These are phyloP conservation scores for cat (Felis catus) DNA, from an alignment of 2,113 vertebrate species.

Conservation along the genomic window DNA sequence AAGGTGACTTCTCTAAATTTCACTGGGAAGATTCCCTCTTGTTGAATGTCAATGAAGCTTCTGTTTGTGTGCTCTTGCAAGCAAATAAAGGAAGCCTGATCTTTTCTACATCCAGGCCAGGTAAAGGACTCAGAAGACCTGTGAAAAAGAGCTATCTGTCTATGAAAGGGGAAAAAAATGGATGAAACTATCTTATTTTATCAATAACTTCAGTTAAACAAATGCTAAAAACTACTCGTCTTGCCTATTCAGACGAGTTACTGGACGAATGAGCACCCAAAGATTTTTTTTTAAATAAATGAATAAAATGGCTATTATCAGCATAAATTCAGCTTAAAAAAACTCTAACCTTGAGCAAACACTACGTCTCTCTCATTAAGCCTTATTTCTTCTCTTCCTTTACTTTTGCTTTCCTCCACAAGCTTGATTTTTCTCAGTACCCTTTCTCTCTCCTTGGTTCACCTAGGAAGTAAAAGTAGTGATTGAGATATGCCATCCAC, in stretches of 20 bases:
- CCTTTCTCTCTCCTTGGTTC: neutral
- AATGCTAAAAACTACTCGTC: neutral
- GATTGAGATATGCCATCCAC: neutral
- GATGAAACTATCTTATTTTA: neutral
- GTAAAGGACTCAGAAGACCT: neutral
- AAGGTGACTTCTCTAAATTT: slow-evolving; percentile 47
- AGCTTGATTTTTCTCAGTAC: neutral
- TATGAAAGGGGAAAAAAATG: neutral
- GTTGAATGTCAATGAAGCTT: neutral
- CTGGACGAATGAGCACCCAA: neutral
- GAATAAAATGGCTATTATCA: neutral
- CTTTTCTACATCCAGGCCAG: neutral
- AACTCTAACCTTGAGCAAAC: neutral
- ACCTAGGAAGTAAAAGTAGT: neutral
- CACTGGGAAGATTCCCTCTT: neutral
- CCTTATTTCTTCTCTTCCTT: neutral
- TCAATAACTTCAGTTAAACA: neutral
- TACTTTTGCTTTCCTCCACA: neutral
- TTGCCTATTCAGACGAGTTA: neutral
- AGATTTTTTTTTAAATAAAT: neutral
- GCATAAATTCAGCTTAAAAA: neutral
- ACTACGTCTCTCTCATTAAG: neutral
- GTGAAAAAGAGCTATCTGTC: neutral
- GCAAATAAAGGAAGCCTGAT: neutral
- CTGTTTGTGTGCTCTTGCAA: neutral